These are phyloP conservation scores for Spodoptera littoralis DNA, from an alignment of 2,888 invertebrate species.

Conservation along the genomic window DNA sequence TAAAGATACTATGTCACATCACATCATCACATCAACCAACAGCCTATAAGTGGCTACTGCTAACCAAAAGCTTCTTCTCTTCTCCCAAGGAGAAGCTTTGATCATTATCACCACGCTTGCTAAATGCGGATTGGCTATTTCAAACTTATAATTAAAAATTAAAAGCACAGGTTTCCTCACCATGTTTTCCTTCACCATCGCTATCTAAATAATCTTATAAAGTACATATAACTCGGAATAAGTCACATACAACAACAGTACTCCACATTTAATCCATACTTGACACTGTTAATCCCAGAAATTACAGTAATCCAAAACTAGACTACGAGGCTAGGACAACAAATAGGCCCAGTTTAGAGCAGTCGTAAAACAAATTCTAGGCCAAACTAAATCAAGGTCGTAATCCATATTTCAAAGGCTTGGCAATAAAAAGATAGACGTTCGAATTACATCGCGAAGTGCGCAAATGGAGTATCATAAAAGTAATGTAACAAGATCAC, in stretches of 20 bases:
- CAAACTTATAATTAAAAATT: too few species aligned
- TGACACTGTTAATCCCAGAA: slow-evolving; percentile 1
- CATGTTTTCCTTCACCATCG: too few species aligned
- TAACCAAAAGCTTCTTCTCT: too few species aligned
- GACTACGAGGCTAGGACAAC: slow-evolving; percentile 28
- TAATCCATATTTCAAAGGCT: slow-evolving; percentile 37
- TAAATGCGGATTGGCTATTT: too few species aligned
- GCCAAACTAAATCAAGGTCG: slow-evolving; percentile 33
- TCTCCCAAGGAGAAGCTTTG: too few species aligned
- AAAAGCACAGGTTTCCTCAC: too few species aligned
- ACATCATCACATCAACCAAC: too few species aligned
- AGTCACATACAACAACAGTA: not conserved
- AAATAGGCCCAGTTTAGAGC: slow-evolving; percentile 16
- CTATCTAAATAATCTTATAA: too few species aligned
- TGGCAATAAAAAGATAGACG: slow-evolving; percentile 25
- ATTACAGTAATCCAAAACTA: slow-evolving; percentile 18
- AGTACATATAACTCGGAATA: too few species aligned
- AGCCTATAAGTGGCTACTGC: too few species aligned
- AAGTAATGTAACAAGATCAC: not conserved
- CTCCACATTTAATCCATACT: not conserved
- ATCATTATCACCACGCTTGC: too few species aligned
- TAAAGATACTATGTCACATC: too few species aligned
- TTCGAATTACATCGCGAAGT: slow-evolving; percentile 7
- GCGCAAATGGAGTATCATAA: slow-evolving; percentile 14
- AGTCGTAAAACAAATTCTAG: slow-evolving; percentile 44